These are phyloP conservation scores for Bombus difficillimus DNA, from an alignment of 1,140 invertebrate species.

Conservation along the genomic window DNA sequence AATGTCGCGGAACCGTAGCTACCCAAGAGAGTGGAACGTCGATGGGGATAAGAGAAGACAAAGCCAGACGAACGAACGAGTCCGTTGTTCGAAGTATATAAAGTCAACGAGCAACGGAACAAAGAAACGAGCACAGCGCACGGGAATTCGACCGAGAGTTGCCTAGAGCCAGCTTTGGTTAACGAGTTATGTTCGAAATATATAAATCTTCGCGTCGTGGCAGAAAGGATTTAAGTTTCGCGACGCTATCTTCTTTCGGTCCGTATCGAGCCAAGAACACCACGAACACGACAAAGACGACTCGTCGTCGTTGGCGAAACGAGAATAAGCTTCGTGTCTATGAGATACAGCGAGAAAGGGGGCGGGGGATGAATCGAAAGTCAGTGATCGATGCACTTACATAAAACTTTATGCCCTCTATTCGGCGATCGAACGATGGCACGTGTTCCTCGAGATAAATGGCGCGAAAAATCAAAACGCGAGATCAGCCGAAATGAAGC, in stretches of 20 bases:
- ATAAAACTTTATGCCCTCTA: constrained; percentile 58
- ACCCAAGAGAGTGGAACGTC: constrained; percentile 2
- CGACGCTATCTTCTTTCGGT: neutral
- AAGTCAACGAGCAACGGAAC: too few species aligned
- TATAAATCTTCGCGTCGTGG: constrained; percentile 51
- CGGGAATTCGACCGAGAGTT: neutral
- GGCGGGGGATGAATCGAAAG: too few species aligned
- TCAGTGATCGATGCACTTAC: constrained; percentile 53
- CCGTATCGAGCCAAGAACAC: neutral
- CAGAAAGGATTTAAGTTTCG: constrained; percentile 60
- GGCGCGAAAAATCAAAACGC: constrained; percentile 58
- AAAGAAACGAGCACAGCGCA: neutral
- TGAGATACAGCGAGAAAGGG: neutral
- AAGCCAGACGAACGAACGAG: constrained; percentile 25
- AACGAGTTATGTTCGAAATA: neutral
- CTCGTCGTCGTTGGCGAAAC: constrained; percentile 12
- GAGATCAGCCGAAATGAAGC: neutral
- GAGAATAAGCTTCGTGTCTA: constrained; percentile 53
- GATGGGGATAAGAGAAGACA: constrained; percentile 39
- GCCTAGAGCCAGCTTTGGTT: neutral
- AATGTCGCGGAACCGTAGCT: constrained; percentile 25
- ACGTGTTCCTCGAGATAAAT: constrained; percentile 51
- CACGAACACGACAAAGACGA: neutral
- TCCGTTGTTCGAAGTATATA: too few species aligned
- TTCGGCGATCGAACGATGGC: constrained; percentile 38